These are phyloP conservation scores for Andrena haemorrhoa DNA, from an alignment of 2,888 invertebrate genomes.

Conservation along the genomic window DNA sequence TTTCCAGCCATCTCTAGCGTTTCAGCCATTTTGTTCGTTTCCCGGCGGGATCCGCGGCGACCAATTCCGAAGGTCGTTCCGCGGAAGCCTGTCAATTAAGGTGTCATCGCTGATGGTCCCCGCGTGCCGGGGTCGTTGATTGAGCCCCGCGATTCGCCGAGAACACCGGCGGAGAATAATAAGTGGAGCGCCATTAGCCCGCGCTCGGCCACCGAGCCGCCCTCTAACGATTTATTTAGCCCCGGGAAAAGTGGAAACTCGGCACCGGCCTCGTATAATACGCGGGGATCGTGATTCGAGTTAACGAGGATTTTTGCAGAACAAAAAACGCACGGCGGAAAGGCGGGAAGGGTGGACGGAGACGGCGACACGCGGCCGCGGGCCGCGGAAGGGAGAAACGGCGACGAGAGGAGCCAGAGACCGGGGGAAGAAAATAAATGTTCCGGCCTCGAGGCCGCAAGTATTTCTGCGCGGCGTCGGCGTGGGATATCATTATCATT, in stretches of 20 bases:
- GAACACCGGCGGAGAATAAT: slow-evolving; percentile 41
- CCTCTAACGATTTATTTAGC: slow-evolving; percentile 65
- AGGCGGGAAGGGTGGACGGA: slow-evolving; percentile 28
- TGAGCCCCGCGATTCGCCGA: slow-evolving; percentile 16
- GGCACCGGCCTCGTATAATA: slow-evolving; percentile 39
- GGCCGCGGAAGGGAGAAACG: not conserved
- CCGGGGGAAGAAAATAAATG: slow-evolving; percentile 53
- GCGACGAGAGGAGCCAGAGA: slow-evolving; percentile 21
- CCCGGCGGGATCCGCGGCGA: not conserved
- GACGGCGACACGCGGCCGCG: not conserved
- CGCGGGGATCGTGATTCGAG: slow-evolving; percentile 52
- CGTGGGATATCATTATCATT: slow-evolving; percentile 81
- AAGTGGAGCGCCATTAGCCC: slow-evolving; percentile 62
- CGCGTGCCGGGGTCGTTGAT: slow-evolving; percentile 22
- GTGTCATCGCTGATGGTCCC: slow-evolving; percentile 22
- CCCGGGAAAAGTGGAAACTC: slow-evolving; percentile 52
- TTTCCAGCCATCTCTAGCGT: not conserved
- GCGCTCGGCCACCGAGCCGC: slow-evolving; percentile 44
- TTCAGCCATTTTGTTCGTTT: slow-evolving; percentile 56
- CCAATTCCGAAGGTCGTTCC: not conserved
- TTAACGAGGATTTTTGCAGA: slow-evolving; percentile 66
- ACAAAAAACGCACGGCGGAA: slow-evolving; percentile 41
- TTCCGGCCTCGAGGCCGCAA: slow-evolving; percentile 51
- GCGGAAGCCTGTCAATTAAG: slow-evolving; percentile 23
- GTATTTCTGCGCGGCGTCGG: slow-evolving; percentile 54